phyloP scores from a whole-genome alignment of 2,888 invertebrate genomes.

The Xestia ashworthii region DNA sequence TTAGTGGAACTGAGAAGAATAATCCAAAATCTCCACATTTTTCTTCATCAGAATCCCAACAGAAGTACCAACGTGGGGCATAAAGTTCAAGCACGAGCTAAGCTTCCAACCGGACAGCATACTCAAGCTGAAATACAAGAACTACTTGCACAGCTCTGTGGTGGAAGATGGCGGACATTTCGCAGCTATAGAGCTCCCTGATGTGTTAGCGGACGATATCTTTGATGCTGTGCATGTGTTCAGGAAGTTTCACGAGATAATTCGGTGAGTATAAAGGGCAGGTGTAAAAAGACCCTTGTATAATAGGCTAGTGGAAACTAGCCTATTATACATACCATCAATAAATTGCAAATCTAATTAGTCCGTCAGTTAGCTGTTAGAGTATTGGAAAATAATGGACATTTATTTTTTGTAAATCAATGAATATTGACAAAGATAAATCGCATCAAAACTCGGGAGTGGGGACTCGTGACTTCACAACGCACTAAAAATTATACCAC shows the following conservation, averaged over 20 bases:
- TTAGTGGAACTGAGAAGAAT: neutral
- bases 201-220: constrained; percentile 93
- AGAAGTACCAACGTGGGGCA: constrained; percentile 93
- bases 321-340: too few relatives aligned
- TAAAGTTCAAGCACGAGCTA: constrained; percentile 94
- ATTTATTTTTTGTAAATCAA: too few relatives aligned
- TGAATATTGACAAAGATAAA: too few relatives aligned
- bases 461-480: too few relatives aligned
- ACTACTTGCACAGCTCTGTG: constrained; percentile 93
- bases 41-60: constrained; percentile 90
- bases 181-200: constrained; percentile 95
- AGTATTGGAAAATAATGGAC: too few relatives aligned
- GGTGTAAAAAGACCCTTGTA: too few relatives aligned
- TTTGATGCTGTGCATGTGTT: constrained; percentile 90
- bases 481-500: too few relatives aligned
- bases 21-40: neutral
- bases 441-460: too few relatives aligned
- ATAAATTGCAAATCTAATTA: too few relatives aligned
- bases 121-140: constrained; percentile 91
- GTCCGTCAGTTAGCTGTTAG: too few relatives aligned
- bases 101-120: constrained; percentile 90
- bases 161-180: constrained; percentile 95
- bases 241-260: constrained; percentile 71
- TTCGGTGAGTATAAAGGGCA: constrained; percentile 31
- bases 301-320: too few relatives aligned